Base-by-base conservation (phyloP, 2,797 vertebrate species). In the Poeciliopsis turneri region DNA sequence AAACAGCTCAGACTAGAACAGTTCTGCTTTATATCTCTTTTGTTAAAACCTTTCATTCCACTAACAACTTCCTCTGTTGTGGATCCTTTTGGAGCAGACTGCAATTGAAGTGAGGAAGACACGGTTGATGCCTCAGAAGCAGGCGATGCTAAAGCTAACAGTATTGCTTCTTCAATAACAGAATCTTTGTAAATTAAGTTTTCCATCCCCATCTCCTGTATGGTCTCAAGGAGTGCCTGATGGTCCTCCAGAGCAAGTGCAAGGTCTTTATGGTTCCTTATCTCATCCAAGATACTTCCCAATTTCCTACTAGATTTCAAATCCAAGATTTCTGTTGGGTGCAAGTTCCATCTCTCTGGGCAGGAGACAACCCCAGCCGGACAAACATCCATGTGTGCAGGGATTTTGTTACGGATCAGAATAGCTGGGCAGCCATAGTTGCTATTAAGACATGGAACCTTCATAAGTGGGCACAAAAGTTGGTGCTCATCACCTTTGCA, bases 321-420 rank as follows among this genome's bases (percentile, higher is more conserved):
- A 90, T 99, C 97, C 82, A 98, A 95, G 0, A 97, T 97, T 91
- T 97, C 98, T 84, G 99, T 95, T 0, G 98, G 97, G 97, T 98
- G 99, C 82, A 98, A 95, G 86, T 99, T 99, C 98, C 98, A 99
- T 88, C 98, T 98, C 98, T 99, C 99, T n/a, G 97, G 98, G 93
- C 98, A 99, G 92, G 97, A 98, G 20, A 99, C 97, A 68, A 99
- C 97, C 43, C 98, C 98, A 59, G 98, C 98, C 20, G 98, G 98
- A 90, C 98, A 99, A 80, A 96, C 91, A 89, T 98, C 97, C n/a
- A 99, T 95, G 89, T 99, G 98, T 57, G 98, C 96, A 66, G 96
- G 96, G 86, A 99, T 96, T 89, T 98, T 97, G 89, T 96, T 96
- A 83, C 98, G 96, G 39, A 96, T 91, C 90, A 99, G 86, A 72